Evolutionary conservation across 2,113 vertebrate species (phyloP).

Genomic region (Thinocorus orbignyianus): DNA sequence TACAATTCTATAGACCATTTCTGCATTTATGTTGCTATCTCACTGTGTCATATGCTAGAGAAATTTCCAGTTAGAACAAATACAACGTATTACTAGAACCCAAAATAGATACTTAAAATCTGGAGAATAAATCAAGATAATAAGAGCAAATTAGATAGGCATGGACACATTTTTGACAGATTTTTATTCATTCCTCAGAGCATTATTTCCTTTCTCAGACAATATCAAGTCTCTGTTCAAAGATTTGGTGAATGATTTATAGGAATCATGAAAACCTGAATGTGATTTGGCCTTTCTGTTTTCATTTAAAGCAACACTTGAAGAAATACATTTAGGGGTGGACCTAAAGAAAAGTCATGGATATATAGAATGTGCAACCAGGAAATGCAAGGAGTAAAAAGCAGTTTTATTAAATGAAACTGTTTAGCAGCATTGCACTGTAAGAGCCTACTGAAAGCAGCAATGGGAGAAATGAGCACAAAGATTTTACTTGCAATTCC

Average conservation of each 20-base stretch:
- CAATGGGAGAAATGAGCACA: background rate
- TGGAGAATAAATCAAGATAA: background rate
- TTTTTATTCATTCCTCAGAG: background rate
- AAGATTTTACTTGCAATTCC: background rate
- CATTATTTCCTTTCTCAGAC: background rate
- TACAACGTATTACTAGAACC: background rate
- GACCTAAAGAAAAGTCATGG: slow-evolving; percentile 1
- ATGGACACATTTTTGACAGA: background rate
- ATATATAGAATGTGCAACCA: slow-evolving; percentile 25
- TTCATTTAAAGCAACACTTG: background rate
- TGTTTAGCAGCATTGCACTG: slow-evolving; percentile 33
- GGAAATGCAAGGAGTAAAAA: slow-evolving; percentile 46
- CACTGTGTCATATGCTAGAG: background rate
- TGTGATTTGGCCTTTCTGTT: background rate
- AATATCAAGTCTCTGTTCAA: background rate
- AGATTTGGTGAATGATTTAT: background rate
- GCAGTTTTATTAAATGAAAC: slow-evolving; percentile 27
- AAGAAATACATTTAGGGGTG: background rate
- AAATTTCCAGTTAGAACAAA: background rate
- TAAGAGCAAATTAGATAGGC: background rate
- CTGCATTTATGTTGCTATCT: background rate
- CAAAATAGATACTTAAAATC: background rate
- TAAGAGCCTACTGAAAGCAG: slow-evolving; percentile 7
- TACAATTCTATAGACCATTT: background rate
- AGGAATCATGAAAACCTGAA: background rate